Base-by-base conservation (phyloP, 2,113 vertebrate species). In the Phalacrocorax pelagicus region DNA sequence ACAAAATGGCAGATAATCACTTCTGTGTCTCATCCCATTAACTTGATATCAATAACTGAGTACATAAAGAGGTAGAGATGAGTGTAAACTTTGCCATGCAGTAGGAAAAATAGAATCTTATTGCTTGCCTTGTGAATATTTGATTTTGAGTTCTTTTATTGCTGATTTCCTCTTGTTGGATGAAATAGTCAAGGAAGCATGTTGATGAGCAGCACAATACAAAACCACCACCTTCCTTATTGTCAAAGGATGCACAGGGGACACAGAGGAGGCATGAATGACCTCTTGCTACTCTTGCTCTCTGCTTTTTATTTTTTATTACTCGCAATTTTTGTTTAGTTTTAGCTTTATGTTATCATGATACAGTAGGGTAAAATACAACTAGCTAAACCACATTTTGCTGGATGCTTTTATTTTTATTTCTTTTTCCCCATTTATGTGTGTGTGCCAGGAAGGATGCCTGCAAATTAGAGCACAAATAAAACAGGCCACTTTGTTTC, bases 381-480 rank as follows among this genome's bases (percentile, higher is more conserved):
- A 42, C 4, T 15, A 26, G 54, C 12, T 90, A 44, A 74, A 4
- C 2, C 22, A 34, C n/a, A 13, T 44, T 86, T 65, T 75, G 8
- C 59, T 55, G 12, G 10, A 30, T 81, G 24, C 27, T 89, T 88
- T 91, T 62, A 49, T 74, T 96, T 89, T 20, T 74, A 27, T 51
- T 86, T 11, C 8, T 65, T 87, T 88, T 79, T 9, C 23, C 7
- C 3, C 7, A 8, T 32, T 61, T 59, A 62, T 51, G 5, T 34
- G 8, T 2, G 0, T 18, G 12, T 22, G 12, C 12, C 24, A 49
- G 30, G n/a, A 71, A 36, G 7, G 4, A 1, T 58, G 2, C 1
- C 6, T 62, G 38, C 7, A 84, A 88, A 62, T 55, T 44, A 34
- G 5, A 88, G 9, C 21, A 58, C n/a, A 74, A 49, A 61, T 9